Evolutionary conservation across 2,113 vertebrate species (phyloP), one percentile per base, ranked within the genome.

Genomic region (Neomonachus schauinslandi): DNA sequence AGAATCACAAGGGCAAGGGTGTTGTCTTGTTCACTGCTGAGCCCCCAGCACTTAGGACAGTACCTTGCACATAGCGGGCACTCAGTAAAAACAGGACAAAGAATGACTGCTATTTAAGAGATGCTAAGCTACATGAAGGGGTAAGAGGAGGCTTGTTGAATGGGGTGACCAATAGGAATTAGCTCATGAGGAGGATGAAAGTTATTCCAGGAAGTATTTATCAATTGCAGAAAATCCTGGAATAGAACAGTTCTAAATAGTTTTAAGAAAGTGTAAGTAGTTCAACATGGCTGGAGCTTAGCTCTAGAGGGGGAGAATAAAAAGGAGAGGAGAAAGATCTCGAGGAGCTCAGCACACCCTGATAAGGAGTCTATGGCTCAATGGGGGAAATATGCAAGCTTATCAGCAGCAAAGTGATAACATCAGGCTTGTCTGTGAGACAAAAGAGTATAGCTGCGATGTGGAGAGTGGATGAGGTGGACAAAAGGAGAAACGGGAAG

Each of bases 291-390:
- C 4, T 16, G 42, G 39, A 76, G 22, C 28, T 59, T 18, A 69
- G 18, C 16, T 77, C 55, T 18, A 51, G 22, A 33, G 0, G 0
- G 3, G 2, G 1, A 72, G 11, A 4, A n/a, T 31, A 33, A 61
- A 21, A 57, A 69, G 15, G n/a, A 55, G 15, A 80, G 84, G 24
- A 21, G 61, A 59, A 18, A 74, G 36, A 26, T 51, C 46, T 69
- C 39, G 22, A 82, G 59, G 51, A 80, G 9, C 14, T 14, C 53
- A 42, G 13, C 9, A 31, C 7, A n/a, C 12, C 19, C n/a, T 24
- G 1, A 5, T 33, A 67, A 91, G 51, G 16, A 79, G 51, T 77
- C 36, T 7, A 0, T 19, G 65, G 33, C 13, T 80, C 74, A 53
- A 6, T 39, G 15, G 19, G 57, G 57, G n/a, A 69, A 42, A 55